Evolutionary conservation across 2,113 vertebrate genomes (phyloP), one percentile per base, ranked within the genome.

Genomic region (Malurus elegans): DNA sequence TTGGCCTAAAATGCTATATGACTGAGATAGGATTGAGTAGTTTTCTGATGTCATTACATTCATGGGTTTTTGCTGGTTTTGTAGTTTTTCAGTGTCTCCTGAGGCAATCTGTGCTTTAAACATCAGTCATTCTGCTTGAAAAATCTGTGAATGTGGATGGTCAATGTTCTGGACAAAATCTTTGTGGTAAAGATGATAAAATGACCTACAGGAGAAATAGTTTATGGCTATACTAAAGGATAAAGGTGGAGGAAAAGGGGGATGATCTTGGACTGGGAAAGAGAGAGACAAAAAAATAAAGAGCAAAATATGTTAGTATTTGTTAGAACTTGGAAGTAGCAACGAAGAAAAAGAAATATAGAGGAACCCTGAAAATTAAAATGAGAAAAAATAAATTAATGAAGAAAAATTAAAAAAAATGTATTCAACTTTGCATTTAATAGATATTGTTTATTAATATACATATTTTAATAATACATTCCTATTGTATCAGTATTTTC

Each of bases 31-130:
- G 40, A 65, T 20, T 56, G 60, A 74, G 7, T 25, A 44, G 44
- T 81, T 87, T 18, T 53, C 51, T 66, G 21, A n/a, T 61, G 20
- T 44, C 13, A 11, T 11, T 86, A 23, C 14, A 61, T 29, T 10
- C 5, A 5, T 3, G 0, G 2, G 2, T 1, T 53, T 66, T 64
- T 54, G 14, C 19, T 65, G 24, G 0, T 56, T 84, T 48, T 32
- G 2, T 50, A 38, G 10, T 14, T 80, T 80, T 80, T 42, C 40
- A 15, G 0, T 18, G 8, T 69, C 58, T 60, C 38, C 64, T 50
- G 23, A 76, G 26, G 32, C 29, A 86, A 5, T 2, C 8, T n/a
- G 12, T 56, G 9, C n/a, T 78, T 28, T 70, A 65, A 65, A 34
- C 1, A 9, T 38, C 56, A 66, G 10, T 18, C 24, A 34, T 18